Conservation (phyloP, 2,888 invertebrate genomes). For the Helleia helle region DNA sequence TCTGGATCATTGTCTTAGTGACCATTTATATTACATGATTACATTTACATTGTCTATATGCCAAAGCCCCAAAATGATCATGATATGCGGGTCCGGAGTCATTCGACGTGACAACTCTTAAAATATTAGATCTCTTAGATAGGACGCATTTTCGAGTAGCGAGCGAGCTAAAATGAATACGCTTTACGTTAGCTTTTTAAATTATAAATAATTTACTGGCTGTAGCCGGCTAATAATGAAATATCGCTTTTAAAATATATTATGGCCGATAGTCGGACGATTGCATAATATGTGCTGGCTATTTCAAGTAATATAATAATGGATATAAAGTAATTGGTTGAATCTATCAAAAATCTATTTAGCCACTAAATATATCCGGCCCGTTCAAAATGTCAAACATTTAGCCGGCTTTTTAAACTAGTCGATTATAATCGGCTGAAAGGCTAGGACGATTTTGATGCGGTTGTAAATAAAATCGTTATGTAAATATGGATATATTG, state of each 20-base stretch:
- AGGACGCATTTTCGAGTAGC: conserved; percentile 10
- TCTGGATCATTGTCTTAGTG: too few species aligned
- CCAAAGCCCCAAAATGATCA: too few species aligned
- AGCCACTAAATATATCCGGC: not conserved
- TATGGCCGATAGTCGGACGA: too few species aligned
- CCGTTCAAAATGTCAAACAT: not conserved
- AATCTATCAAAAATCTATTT: not conserved
- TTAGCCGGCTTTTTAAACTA: conserved; percentile 4
- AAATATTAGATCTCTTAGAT: conserved; percentile 17
- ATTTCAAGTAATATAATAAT: not conserved
- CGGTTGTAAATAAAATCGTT: conserved; percentile 6
- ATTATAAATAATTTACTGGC: not conserved
- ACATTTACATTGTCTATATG: too few species aligned
- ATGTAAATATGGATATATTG: conserved; percentile 8
- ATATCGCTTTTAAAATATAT: too few species aligned
- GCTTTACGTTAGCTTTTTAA: conserved; percentile 10
- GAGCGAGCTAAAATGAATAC: conserved; percentile 3
- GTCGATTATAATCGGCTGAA: conserved; percentile 3
- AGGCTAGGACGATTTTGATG: conserved; percentile 7
- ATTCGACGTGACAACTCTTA: not conserved
- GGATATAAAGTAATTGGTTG: not conserved
- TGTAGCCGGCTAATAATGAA: not conserved
- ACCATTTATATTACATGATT: too few species aligned
- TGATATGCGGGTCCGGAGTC: conserved; percentile 3
- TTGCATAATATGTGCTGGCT: not conserved